Evolutionary conservation across 2,888 invertebrate species (phyloP), one percentile per base, ranked within the genome.

Genomic region (Lithophane socia): DNA sequence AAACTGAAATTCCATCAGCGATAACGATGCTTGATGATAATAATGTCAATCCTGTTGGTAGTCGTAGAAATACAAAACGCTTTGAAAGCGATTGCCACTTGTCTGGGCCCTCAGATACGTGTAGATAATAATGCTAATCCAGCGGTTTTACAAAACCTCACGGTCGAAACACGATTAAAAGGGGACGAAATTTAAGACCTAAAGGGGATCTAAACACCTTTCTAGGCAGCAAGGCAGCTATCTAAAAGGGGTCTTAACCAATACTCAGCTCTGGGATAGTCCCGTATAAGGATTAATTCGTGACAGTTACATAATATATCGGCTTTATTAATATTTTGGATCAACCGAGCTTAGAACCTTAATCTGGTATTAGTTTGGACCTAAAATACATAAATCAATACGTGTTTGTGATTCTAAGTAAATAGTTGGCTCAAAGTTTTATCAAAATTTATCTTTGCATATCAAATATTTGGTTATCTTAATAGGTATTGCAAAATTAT

Each of bases 291-390:
- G 68, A 82, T 79, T 82, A 76, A 58, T 68, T 68, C 37, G n/a
- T 66, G 54, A 66, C 77, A 83, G 65, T 42, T 56, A 69, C 60
- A 83, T 61, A 69, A 70, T 77, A 70, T 80, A 78, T 70, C 65
- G 44, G 47, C 24, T 69, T 49, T 82, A 80, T 69, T 70, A 63
- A 52, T 63, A 81, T 72, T 71, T 81, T 56, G n/a, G 64, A 63
- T 29, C 42, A 61, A 63, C 67, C 68, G 52, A 42, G 72, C 54
- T 68, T 65, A 58, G 42, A 83, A 56, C n/a, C 49, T 61, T 78
- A 84, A 72, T 69, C 68, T 61, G 60, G 47, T 44, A 73, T 84
- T 79, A 67, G 67, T 68, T 77, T 63, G 44, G 58, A 68, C 54
- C 21, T 65, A 72, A 81, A 72, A 78, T 49, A 72, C 68, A 60